Percentiles rank a stretch among this genome's conserved stretches.
phyloP scores from a whole-genome alignment of 2,888 invertebrate species.

The Sphinx pinastri region DNA sequence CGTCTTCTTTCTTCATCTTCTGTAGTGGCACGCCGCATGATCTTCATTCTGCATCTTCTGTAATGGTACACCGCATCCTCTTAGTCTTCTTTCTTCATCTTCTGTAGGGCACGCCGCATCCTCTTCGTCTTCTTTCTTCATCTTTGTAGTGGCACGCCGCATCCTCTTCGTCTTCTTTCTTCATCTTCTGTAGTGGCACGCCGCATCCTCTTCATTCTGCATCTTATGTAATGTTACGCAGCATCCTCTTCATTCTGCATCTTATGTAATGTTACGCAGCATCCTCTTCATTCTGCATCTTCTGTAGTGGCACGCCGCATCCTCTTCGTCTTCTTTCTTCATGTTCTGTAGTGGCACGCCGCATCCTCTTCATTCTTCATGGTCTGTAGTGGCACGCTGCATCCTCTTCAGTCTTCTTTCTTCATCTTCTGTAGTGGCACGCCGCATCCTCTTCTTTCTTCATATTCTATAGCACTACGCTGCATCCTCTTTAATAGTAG shows the following conservation, averaged over 20 bases:
- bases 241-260: slow-evolving; percentile 26
- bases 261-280: slow-evolving; percentile 5
- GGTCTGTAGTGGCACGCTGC: not conserved
- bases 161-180: slow-evolving; percentile 20
- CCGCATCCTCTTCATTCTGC: slow-evolving; percentile 21
- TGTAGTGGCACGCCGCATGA: not conserved
- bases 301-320: slow-evolving; percentile 5
- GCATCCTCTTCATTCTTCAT: not conserved
- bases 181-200: slow-evolving; percentile 11
- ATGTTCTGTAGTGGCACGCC: not conserved
- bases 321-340: slow-evolving; percentile 26
- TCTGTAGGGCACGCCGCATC: not conserved
- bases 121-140: slow-evolving; percentile 9
- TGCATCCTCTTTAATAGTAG: not conserved
- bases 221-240: not conserved
- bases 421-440: not conserved
- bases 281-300: slow-evolving; percentile 24
- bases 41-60: slow-evolving; percentile 21
- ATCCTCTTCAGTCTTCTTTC: slow-evolving; percentile 21
- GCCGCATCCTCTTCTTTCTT: not conserved
- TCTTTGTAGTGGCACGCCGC: no score
- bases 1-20: slow-evolving; percentile 29
- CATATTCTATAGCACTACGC: not conserved
- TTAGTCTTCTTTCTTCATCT: slow-evolving; percentile 24
- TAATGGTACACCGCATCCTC: not conserved